A percentile compares a stretch with the other conserved stretches of the same genome.
These are phyloP conservation scores for Ophioninae sp. DNA, from an alignment of 2,888 invertebrate genomes.

Conservation along the genomic window DNA sequence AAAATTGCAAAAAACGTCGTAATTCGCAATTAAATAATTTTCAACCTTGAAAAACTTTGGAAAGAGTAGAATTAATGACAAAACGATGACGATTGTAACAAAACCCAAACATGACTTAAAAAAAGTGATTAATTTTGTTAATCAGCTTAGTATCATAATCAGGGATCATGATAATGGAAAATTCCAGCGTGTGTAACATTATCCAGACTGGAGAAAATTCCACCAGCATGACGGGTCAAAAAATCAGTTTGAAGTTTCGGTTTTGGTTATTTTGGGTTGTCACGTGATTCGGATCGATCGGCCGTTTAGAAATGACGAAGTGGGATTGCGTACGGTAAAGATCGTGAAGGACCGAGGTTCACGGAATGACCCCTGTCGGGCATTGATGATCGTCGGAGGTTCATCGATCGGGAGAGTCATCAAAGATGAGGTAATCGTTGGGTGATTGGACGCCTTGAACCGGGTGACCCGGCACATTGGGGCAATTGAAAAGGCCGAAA, in stretches of 20 bases:
- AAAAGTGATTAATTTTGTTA: too few relatives aligned
- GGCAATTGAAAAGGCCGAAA: slow-evolving; percentile 27
- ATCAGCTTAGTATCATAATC: too few relatives aligned
- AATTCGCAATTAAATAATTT: too few relatives aligned
- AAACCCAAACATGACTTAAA: too few relatives aligned
- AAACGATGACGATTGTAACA: too few relatives aligned
- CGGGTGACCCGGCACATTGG: slow-evolving; percentile 21
- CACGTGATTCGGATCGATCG: slow-evolving; percentile 53
- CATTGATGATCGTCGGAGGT: slow-evolving; percentile 48
- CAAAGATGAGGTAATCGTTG: slow-evolving; percentile 42
- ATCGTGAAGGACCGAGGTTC: slow-evolving; percentile 49
- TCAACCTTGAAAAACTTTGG: too few relatives aligned
- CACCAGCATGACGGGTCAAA: slow-evolving; percentile 54
- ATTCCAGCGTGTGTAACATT: slow-evolving; percentile 34
- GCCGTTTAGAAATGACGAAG: neutral
- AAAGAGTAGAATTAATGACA: too few relatives aligned
- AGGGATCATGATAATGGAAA: too few relatives aligned
- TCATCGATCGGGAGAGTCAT: slow-evolving; percentile 40
- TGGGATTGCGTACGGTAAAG: slow-evolving; percentile 9
- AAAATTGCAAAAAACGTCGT: too few relatives aligned
- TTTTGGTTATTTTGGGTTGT: slow-evolving; percentile 43
- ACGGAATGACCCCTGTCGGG: slow-evolving; percentile 48
- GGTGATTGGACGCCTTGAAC: slow-evolving; percentile 52
- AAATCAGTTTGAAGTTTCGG: slow-evolving; percentile 50
- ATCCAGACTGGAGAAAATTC: slow-evolving; percentile 48